Percentiles rank a stretch among this genome's conserved stretches.
phyloP scores from a whole-genome alignment of 2,113 vertebrate genomes.

The Miniopterus natalensis region DNA sequence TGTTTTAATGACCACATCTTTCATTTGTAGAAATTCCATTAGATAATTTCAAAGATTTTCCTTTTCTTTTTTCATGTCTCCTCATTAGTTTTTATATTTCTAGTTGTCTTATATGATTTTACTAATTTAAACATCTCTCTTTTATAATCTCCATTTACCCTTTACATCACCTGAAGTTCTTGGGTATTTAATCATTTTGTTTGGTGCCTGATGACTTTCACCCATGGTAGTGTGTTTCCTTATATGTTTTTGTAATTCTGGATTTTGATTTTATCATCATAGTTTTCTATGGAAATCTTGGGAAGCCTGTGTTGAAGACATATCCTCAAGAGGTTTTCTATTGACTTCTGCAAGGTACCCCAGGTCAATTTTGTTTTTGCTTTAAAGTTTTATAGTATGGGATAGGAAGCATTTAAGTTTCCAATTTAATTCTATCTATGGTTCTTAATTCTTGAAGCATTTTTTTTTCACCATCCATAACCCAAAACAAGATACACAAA shows the following conservation, averaged over 20 bases:
- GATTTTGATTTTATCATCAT: background rate
- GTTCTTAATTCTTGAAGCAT: constrained; percentile 2
- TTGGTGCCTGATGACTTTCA: background rate
- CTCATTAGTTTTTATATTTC: background rate
- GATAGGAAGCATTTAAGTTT: background rate
- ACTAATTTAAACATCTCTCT: background rate
- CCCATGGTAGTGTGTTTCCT: background rate
- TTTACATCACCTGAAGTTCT: background rate
- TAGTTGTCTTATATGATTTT: background rate
- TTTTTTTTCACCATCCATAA: background rate
- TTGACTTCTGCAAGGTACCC: background rate
- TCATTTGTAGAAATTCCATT: background rate
- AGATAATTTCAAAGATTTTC: constrained; percentile 28
- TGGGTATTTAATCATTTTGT: background rate
- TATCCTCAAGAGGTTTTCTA: background rate
- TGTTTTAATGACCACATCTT: constrained; percentile 18
- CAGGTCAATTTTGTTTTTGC: background rate
- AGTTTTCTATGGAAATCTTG: constrained; percentile 12
- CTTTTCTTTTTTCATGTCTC: background rate
- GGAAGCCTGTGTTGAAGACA: background rate
- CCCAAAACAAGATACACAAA: background rate
- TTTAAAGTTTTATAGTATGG: background rate
- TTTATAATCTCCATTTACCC: background rate
- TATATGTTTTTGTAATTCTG: background rate
- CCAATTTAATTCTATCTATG: background rate